Evolutionary conservation across 2,888 invertebrate species (phyloP).

Genomic region (Drosophila affinis): DNA sequence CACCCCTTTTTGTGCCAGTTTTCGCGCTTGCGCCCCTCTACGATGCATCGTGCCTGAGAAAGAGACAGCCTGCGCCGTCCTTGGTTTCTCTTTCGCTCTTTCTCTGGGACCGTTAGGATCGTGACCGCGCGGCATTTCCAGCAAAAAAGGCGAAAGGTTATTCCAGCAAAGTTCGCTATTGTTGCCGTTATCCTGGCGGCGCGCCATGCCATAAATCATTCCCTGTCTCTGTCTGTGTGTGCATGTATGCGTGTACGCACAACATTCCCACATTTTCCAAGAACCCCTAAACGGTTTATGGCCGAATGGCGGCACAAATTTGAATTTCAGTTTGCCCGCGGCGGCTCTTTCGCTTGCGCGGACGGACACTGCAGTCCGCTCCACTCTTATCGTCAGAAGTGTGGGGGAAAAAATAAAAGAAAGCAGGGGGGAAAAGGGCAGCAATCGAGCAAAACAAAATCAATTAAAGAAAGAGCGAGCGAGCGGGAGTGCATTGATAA

Average conservation of each 20-base stretch:
- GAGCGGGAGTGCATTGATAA: constrained; percentile 42
- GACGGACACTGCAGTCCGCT: constrained; percentile 14
- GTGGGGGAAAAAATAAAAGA: constrained; percentile 6
- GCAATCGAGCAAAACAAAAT: constrained; percentile 64
- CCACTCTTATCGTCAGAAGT: constrained; percentile 24
- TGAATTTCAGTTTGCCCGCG: constrained; percentile 56
- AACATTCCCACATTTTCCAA: constrained; percentile 63
- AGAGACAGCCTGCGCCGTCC: constrained; percentile 44
- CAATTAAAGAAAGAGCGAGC: constrained; percentile 53
- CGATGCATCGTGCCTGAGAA: constrained; percentile 23
- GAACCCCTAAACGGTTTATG: constrained; percentile 71
- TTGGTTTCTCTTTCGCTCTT: constrained; percentile 7
- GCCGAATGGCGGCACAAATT: constrained; percentile 67
- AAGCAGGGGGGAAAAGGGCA: constrained; percentile 7
- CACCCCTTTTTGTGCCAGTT: constrained; percentile 47
- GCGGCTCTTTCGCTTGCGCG: constrained; percentile 29
- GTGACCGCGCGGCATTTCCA: constrained; percentile 61
- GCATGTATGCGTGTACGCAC: constrained; percentile 20
- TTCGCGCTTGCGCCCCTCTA: constrained; percentile 61
- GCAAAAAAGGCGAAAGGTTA: constrained; percentile 54
- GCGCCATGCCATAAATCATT: constrained; percentile 76
- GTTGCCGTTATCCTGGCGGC: constrained; percentile 51
- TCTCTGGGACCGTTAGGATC: constrained; percentile 52
- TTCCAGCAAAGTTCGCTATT: constrained; percentile 19
- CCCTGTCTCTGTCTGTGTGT: background rate